Conservation (phyloP, 2,797 vertebrate species). For the Oceanodroma leucorhoa region DNA sequence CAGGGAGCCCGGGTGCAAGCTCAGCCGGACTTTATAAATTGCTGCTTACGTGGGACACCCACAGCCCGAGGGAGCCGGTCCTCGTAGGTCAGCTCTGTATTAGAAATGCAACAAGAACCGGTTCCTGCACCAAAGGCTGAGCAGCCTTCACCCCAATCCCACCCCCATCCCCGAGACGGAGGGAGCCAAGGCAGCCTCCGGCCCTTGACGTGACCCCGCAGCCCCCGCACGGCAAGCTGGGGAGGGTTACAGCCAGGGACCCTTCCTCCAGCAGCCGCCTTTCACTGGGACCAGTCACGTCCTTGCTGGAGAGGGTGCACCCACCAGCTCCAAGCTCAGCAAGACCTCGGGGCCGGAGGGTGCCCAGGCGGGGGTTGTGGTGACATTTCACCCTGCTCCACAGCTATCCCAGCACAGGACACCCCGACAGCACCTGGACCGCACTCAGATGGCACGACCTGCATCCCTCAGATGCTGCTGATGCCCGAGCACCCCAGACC, state of each 20-base stretch:
- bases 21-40: too few species aligned
- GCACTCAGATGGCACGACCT: fast-evolving
- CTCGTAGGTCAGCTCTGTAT: fast-evolving
- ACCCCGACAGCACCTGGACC: not conserved
- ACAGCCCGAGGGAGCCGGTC: not conserved
- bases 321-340: not conserved
- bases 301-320: fast-evolving
- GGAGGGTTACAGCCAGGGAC: too few species aligned
- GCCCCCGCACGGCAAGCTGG: not conserved
- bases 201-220: not conserved
- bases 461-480: not conserved
- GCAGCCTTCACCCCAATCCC: not conserved
- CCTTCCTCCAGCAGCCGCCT: not conserved
- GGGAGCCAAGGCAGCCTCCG: not conserved
- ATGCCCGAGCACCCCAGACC: not conserved
- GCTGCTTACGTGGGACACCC: fast-evolving
- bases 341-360: fast-evolving
- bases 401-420: not conserved
- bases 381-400: not conserved
- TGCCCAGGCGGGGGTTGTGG: not conserved
- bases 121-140: not conserved
- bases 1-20: not conserved
- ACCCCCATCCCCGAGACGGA: fast-evolving
- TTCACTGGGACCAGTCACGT: not conserved
- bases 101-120: too few species aligned